These are phyloP conservation scores for Zoanthus sociatus DNA, from an alignment of 92 coral and sea anemone genomes.

Conservation along the genomic window DNA sequence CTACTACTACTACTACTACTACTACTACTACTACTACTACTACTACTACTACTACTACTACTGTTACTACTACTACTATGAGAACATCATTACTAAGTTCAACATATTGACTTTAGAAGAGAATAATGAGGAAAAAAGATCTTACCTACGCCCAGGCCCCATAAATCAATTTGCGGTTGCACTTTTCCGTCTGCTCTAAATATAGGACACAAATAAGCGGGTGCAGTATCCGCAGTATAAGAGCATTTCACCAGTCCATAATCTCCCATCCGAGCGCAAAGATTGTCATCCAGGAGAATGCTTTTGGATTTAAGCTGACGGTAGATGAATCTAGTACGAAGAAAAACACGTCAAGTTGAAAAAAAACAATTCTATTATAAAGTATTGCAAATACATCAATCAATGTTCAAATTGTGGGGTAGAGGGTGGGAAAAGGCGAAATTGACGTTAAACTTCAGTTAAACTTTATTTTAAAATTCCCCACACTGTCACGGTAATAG, in stretches of 20 bases:
- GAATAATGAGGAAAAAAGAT: not conserved
- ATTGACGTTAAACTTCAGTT: too few species aligned
- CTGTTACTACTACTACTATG: too few species aligned
- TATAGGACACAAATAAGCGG: slow-evolving; percentile 33
- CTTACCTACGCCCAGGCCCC: slow-evolving; percentile 49
- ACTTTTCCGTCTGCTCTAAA: slow-evolving; percentile 37
- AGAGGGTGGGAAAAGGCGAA: too few species aligned
- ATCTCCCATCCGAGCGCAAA: slow-evolving; percentile 37
- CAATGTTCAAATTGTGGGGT: too few species aligned
- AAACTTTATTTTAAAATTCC: too few species aligned
- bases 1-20: too few species aligned
- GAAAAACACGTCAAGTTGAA: not conserved
- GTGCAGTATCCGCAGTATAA: slow-evolving; percentile 7
- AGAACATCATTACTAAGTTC: too few species aligned
- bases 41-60: too few species aligned
- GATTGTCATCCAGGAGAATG: slow-evolving; percentile 41
- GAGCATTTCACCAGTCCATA: slow-evolving; percentile 36
- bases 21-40: too few species aligned
- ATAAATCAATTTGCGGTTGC: slow-evolving; percentile 30
- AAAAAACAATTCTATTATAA: not conserved
- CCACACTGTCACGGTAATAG: too few species aligned
- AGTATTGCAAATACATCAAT: too few species aligned
- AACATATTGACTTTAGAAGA: too few species aligned
- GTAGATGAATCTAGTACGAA: slow-evolving; percentile 18
- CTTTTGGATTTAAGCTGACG: slow-evolving; percentile 36